A percentile compares a stretch with the other conserved stretches of the same genome.
Evolutionary conservation across 1,140 invertebrate species (phyloP).

Genomic region (Hyphantria cunea): DNA sequence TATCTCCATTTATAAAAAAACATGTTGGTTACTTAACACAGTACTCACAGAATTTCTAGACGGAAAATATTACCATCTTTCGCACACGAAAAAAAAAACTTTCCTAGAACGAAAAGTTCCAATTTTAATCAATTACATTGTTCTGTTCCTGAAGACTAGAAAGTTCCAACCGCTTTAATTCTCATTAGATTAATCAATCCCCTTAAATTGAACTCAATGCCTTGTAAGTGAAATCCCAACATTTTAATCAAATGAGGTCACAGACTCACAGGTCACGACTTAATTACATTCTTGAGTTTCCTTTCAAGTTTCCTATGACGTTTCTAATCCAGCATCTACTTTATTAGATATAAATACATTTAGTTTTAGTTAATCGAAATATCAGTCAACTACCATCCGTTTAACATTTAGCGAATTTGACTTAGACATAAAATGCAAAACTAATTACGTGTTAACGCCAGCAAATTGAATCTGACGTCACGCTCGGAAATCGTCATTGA

Average conservation of each 20-base stretch:
- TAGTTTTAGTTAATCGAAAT: neutral
- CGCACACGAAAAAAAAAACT: too few species aligned
- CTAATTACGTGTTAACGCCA: slow-evolving; percentile 15
- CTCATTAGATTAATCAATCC: slow-evolving; percentile 40
- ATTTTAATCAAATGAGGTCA: slow-evolving; percentile 42
- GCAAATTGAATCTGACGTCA: slow-evolving; percentile 10
- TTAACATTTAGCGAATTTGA: neutral
- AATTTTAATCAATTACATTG: slow-evolving; percentile 20
- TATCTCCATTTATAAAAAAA: too few species aligned
- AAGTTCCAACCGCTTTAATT: slow-evolving; percentile 25
- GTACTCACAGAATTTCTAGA: too few species aligned
- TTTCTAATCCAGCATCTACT: neutral
- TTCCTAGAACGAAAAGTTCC: neutral
- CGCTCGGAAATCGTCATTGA: slow-evolving; percentile 12
- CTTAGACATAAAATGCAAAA: neutral
- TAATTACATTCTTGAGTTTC: slow-evolving; percentile 41
- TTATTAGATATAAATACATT: neutral
- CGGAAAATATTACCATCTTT: too few species aligned
- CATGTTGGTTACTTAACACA: too few species aligned
- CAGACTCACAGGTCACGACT: slow-evolving; percentile 26
- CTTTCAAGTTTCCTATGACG: neutral
- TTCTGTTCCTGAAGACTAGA: neutral
- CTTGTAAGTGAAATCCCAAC: slow-evolving; percentile 43
- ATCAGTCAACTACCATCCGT: neutral
- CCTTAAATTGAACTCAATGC: slow-evolving; percentile 32